Conservation (phyloP, 2,797 vertebrate species). For the Coregonus ussuriensis region DNA sequence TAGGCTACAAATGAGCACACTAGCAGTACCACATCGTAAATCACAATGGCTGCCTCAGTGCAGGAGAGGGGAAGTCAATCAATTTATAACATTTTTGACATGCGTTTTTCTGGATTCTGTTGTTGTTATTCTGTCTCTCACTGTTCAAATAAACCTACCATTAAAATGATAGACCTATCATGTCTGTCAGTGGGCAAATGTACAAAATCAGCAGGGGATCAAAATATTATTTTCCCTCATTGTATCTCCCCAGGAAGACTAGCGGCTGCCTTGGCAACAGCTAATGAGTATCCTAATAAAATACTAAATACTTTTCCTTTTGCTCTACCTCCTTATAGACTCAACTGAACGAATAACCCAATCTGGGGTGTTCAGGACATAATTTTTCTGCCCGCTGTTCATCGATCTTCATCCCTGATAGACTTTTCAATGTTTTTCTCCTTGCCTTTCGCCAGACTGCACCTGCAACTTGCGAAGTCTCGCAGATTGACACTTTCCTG, state of each 20-base stretch:
- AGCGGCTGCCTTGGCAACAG: too few species aligned
- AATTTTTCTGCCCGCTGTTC: constrained; percentile 1
- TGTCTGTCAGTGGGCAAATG: too few species aligned
- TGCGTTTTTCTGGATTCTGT: too few species aligned
- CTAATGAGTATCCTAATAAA: too few species aligned
- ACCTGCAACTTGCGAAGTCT: neutral
- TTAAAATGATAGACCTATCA: too few species aligned
- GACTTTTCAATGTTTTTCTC: constrained; percentile 1
- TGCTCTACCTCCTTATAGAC: constrained; percentile 1
- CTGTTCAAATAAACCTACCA: too few species aligned
- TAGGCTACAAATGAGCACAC: constrained; percentile 3
- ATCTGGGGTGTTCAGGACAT: constrained; percentile 6
- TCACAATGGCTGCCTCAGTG: constrained; percentile 6
- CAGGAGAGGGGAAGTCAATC: neutral
- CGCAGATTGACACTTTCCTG: neutral
- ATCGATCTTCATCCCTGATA: constrained; percentile 30
- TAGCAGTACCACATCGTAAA: neutral
- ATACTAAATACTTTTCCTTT: neutral
- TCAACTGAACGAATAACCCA: neutral
- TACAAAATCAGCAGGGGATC: too few species aligned
- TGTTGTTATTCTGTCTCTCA: too few species aligned
- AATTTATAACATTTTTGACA: too few species aligned
- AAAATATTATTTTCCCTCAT: too few species aligned
- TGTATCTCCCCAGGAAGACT: too few species aligned
- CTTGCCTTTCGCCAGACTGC: neutral